Evolutionary conservation across 2,888 invertebrate species (phyloP).

Genomic region (Steromphala cineraria): DNA sequence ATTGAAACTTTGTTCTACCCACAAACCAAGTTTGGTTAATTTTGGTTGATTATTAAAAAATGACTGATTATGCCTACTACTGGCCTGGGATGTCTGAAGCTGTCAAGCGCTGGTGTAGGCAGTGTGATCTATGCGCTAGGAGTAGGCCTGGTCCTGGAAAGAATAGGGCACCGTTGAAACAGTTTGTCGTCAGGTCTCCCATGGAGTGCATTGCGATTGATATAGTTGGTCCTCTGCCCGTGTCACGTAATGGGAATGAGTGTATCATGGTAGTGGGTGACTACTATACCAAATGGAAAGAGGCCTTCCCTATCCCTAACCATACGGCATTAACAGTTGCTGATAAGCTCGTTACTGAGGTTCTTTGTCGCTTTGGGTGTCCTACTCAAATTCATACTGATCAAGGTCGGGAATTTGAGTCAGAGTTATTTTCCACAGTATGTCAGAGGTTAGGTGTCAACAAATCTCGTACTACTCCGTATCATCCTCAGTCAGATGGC

Average conservation of each 20-base stretch:
- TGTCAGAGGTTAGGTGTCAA: neutral
- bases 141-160: neutral
- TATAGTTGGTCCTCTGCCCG: neutral
- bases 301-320: neutral
- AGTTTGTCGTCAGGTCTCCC: neutral
- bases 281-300: neutral
- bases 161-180: neutral
- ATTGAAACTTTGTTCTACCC: too few relatives aligned
- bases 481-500: neutral
- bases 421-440: neutral
- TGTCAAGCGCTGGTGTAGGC: too few relatives aligned
- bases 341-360: neutral
- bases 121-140: neutral
- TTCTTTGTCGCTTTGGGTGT: too few relatives aligned
- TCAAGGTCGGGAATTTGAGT: neutral
- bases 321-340: neutral
- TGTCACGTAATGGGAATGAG: neutral
- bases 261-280: neutral
- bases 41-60: too few relatives aligned
- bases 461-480: neutral
- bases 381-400: too few relatives aligned
- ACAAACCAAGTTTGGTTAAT: too few relatives aligned
- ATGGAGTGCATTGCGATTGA: neutral
- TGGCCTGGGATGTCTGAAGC: conserved; percentile 2
- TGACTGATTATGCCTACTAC: too few relatives aligned